Percentiles rank a stretch among this genome's conserved stretches.
phyloP scores from a whole-genome alignment of 2,113 vertebrate species.

The Menura novaehollandiae region DNA sequence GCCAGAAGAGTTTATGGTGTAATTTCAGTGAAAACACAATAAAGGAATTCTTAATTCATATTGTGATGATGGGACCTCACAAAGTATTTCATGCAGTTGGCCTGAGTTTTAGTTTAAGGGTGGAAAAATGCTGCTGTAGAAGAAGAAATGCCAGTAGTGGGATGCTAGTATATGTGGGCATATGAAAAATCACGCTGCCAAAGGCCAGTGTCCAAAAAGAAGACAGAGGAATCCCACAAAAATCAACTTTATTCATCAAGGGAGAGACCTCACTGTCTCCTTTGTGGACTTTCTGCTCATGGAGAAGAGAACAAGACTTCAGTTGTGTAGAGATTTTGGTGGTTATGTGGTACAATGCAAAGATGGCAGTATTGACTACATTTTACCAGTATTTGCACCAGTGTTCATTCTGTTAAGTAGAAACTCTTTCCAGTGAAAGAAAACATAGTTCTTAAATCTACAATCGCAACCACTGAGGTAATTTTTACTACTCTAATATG shows the following conservation, averaged over 20 bases:
- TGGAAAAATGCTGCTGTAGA: neutral
- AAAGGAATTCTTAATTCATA: neutral
- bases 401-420: neutral
- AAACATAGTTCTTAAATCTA: neutral
- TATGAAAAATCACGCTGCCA: neutral
- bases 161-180: neutral
- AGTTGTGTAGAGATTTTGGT: neutral
- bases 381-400: neutral
- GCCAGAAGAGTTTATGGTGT: neutral
- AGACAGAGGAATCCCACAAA: neutral
- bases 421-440: neutral
- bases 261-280: neutral
- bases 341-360: rapidly evolving
- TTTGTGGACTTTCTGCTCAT: neutral
- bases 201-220: neutral
- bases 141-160: neutral
- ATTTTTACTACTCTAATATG: neutral
- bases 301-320: neutral
- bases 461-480: neutral
- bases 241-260: neutral
- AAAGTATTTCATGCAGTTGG: neutral
- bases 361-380: neutral
- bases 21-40: neutral
- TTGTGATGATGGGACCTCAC: neutral
- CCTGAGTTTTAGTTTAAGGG: neutral